Evolutionary conservation across 2,797 vertebrate species (phyloP).

Genomic region (Periparus ater): DNA sequence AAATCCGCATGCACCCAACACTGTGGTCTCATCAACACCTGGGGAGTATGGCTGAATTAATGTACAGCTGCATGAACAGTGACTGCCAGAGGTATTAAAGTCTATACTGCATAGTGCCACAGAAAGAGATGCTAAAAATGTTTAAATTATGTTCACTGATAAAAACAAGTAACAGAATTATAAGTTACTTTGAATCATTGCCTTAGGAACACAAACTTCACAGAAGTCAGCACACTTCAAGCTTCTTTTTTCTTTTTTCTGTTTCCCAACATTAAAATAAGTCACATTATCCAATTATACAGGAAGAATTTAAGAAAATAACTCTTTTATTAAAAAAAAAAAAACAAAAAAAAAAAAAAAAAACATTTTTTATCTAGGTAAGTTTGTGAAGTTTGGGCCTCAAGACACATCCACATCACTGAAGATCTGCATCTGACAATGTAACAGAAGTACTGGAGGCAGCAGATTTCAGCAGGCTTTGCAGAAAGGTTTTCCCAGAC

Average conservation of each 20-base stretch:
- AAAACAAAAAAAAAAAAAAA: neutral
- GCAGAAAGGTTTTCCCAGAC: neutral
- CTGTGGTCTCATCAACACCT: neutral
- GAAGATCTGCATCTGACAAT: neutral
- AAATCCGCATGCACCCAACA: neutral
- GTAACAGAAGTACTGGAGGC: neutral
- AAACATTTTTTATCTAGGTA: neutral
- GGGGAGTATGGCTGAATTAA: neutral
- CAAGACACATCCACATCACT: neutral
- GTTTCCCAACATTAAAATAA: neutral
- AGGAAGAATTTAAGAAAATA: neutral
- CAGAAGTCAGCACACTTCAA: neutral
- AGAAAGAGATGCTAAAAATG: neutral
- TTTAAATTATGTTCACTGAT: neutral
- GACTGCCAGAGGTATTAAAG: neutral
- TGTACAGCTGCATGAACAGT: neutral
- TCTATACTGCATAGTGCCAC: neutral
- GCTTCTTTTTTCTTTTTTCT: neutral
- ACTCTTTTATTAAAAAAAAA: neutral
- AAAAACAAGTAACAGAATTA: neutral
- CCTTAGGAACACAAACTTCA: neutral
- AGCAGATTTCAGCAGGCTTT: neutral
- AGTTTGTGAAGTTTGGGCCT: neutral
- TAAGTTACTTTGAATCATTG: neutral
- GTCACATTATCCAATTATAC: neutral